Percentiles rank a stretch among this genome's conserved stretches.
phyloP scores from a whole-genome alignment of 1,140 invertebrate species.

The Scaptomyza montana region DNA sequence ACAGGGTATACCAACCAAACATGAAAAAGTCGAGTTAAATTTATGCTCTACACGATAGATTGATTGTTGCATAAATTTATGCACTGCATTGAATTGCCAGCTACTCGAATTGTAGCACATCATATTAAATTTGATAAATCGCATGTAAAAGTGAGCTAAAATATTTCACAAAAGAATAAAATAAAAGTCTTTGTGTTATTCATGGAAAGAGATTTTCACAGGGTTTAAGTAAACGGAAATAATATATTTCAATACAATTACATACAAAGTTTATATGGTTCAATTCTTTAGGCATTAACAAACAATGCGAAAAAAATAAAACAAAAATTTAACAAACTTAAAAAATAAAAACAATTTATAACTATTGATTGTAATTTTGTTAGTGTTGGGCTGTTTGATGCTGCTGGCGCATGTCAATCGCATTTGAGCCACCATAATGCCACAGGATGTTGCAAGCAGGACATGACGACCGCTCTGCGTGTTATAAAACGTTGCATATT shows the following conservation, averaged over 20 bases:
- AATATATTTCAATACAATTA: constrained; percentile 65
- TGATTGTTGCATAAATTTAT: constrained; percentile 42
- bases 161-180: constrained; percentile 10
- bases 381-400: constrained; percentile 19
- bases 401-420: constrained; percentile 58
- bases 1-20: no score
- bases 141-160: constrained; percentile 43
- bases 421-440: constrained; percentile 70
- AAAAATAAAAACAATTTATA: constrained; percentile 10
- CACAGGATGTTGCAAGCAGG: constrained; percentile 51
- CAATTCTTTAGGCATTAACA: constrained; percentile 76
- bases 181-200: constrained; percentile 49
- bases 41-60: constrained; percentile 2
- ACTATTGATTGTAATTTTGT: constrained; percentile 8
- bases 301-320: constrained; percentile 18
- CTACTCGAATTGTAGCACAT: constrained; percentile 48
- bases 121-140: constrained; percentile 65
- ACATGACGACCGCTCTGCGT: constrained; percentile 25
- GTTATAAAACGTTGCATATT: constrained; percentile 74
- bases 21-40: no score
- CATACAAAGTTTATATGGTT: constrained; percentile 46
- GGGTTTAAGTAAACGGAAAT: constrained; percentile 59
- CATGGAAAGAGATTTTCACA: constrained; percentile 55
- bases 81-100: constrained; percentile 63
- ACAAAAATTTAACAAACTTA: not conserved